Evolutionary conservation across 2,113 vertebrate genomes (phyloP), one percentile per base, ranked within the genome.

Genomic region (Zingel zingel): DNA sequence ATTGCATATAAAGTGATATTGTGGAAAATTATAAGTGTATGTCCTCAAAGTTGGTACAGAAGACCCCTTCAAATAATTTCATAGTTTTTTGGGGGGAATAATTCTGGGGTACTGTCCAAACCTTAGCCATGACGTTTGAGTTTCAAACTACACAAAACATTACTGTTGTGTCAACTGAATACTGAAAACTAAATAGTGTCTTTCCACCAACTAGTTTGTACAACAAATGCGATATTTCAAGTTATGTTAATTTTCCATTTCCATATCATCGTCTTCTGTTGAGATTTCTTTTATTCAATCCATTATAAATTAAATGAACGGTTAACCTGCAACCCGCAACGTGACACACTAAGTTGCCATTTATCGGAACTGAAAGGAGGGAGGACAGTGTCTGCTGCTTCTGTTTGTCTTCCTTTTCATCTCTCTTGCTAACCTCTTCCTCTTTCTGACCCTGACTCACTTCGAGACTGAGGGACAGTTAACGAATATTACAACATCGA

Each of bases 391-490:
- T 86, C 74, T 79, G 69, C 25, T 62, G 81, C 80, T 45, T 82
- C 57, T 65, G 12, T 59, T 74, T 58, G 10, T 74, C 89, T 83
- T 81, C 68, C 72, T 90, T 85, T 85, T 90, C 85, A 87, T 81
- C 81, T 77, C 61, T 80, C 65, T 25, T 78, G 63, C 61, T 63
- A 53, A 86, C 79, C 86, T 87, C 90, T 94, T 94, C 93, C 93
- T 89, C 91, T 87, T 93, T 94, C 74, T 88, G 79, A 87, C 61
- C 74, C 82, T 92, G 93, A 94, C 75, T 94, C 91, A 93, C 79
- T 69, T 62, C 5, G n/a, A 79, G 65, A 83, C 82, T 0, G 1
- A 79, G 58, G 74, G 65, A 82, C 92, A 63, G 88, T 92, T 88
- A 64, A 87, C 45, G 2, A 47, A 75, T 77, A 72, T 94, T 94